Base-by-base conservation (phyloP, 2,797 vertebrate genomes). In the Nannoperca obscura region DNA sequence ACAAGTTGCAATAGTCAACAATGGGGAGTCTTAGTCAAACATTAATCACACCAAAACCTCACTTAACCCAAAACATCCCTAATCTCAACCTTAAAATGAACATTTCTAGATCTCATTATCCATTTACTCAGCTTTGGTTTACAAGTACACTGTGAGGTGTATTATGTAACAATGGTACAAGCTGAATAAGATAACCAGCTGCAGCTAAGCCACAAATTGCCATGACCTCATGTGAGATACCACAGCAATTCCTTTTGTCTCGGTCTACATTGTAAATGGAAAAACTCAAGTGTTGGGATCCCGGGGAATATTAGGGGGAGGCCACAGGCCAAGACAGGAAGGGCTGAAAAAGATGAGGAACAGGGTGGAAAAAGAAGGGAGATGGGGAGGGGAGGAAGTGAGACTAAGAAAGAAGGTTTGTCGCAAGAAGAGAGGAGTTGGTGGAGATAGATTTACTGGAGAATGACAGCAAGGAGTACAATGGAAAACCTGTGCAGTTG, bases 171-270 rank as follows among this genome's bases (percentile, higher is more conserved):
- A 75, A 44, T 13, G 22, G 42, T 14, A 3, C 14, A 44, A 40
- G 8, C 38, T 46, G 63, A 71, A 71, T 40, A 20, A 68, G 60
- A 78, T 55, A 58, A 61, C 27, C 63, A 73, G 54, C 69, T 80
- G 66, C 76, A 78, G 75, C 30, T 15, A 15, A 58, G 44, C 74
- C 85, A 34, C 82, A 76, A 55, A 85, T 34, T 5, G 71, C 1
- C 1, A 73, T 86, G 77, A 90, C 81, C 76, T 91, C 62, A 89
- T 76, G 74, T 61, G n/a, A 86, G 80, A 88, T 34, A 72, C 74
- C 68, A 34, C 75, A 86, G 66, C 80, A 38, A 59, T 78, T 71
- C 32, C 36, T 80, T 69, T 87, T 80, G 76, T 77, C 77, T 74
- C 65, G 36, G 69, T 76, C 74, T 78, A 30, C 69, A 27, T 6